Conservation (phyloP, 2,888 invertebrate genomes). For the Andrena dorsata region DNA sequence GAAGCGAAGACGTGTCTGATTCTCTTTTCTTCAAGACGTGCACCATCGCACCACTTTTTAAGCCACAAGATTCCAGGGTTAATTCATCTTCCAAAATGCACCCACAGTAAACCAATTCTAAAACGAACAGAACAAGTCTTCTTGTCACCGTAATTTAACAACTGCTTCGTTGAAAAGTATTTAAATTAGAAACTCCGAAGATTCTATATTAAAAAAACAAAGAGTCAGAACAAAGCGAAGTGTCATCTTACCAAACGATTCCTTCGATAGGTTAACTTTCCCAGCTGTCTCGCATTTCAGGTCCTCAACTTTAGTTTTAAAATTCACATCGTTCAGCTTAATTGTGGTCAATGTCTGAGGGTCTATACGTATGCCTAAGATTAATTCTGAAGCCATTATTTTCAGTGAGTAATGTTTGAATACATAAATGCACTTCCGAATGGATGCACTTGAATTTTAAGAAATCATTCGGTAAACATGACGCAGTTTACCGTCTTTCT, state of each 20-base stretch:
- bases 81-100: constrained; percentile 88
- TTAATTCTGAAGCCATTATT: constrained; percentile 76
- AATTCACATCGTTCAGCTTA: constrained; percentile 87
- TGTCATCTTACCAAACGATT: constrained; percentile 86
- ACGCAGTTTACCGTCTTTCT: constrained; percentile 1
- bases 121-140: constrained; percentile 31
- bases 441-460: constrained; percentile 42
- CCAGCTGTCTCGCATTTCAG: constrained; percentile 87
- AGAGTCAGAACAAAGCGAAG: constrained; percentile 28
- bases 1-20: constrained; percentile 81
- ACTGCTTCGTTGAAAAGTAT: constrained; percentile 4
- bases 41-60: constrained; percentile 86
- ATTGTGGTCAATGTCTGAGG: constrained; percentile 86
- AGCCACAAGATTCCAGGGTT: constrained; percentile 88
- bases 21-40: constrained; percentile 86
- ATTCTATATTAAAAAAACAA: background rate
- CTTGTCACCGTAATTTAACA: background rate
- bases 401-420: constrained; percentile 22
- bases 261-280: constrained; percentile 86
- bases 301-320: constrained; percentile 88
- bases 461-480: constrained; percentile 37
- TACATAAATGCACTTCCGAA: constrained; percentile 26
- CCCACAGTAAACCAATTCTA: constrained; percentile 91
- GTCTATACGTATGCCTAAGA: constrained; percentile 86
- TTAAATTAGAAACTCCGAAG: background rate